Conservation (phyloP, 2,113 vertebrate genomes). For the Carettochelys insculpta region DNA sequence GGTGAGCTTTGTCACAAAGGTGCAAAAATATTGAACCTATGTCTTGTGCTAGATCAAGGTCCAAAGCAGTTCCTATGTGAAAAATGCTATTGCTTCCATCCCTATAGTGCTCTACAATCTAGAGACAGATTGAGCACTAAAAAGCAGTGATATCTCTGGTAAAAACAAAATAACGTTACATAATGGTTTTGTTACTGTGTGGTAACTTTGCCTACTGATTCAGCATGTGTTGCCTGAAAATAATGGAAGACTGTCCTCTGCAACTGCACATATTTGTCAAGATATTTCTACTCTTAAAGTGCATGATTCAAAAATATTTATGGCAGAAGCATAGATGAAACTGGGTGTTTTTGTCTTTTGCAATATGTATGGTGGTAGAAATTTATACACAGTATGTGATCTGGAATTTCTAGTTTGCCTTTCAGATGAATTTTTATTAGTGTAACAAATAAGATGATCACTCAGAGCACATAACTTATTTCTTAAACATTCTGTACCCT, state of each 20-base stretch:
- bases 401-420: neutral
- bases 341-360: neutral
- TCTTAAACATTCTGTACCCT: neutral
- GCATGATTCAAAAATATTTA: neutral
- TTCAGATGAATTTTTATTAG: neutral
- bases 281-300: neutral
- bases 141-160: neutral
- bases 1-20: neutral
- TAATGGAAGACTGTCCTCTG: neutral
- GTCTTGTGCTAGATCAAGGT: neutral
- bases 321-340: neutral
- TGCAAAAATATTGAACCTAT: neutral
- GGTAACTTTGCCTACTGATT: neutral
- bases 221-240: neutral
- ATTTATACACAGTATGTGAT: too few species aligned
- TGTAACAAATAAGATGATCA: neutral
- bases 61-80: neutral
- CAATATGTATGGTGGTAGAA: neutral
- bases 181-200: fast-evolving
- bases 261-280: neutral
- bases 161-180: neutral
- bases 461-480: neutral
- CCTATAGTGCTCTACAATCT: neutral
- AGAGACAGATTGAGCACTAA: neutral
- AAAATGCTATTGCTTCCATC: neutral